Conservation (phyloP, 2,113 vertebrate species). For the Chlamydotis undulata region DNA sequence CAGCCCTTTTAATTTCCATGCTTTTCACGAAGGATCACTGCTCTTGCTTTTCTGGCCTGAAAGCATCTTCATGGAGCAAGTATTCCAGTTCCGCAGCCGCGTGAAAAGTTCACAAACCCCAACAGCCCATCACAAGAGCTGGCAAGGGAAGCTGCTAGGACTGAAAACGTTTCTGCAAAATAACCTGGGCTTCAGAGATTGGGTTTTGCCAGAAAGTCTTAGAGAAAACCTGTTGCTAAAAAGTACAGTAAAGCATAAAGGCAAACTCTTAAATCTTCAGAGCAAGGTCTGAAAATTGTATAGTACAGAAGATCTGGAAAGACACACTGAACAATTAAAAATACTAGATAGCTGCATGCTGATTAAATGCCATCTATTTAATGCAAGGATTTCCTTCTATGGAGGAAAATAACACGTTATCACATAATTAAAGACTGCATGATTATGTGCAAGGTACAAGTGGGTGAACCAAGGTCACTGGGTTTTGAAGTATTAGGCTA, state of each 20-base stretch:
- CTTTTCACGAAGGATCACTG: not conserved
- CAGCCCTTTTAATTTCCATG: not conserved
- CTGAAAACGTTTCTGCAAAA: not conserved
- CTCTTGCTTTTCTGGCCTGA: not conserved
- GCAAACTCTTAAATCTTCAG: not conserved
- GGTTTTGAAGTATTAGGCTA: slow-evolving; percentile 7
- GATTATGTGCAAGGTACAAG: not conserved
- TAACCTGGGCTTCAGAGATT: not conserved
- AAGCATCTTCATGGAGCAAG: not conserved
- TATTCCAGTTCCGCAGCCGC: not conserved
- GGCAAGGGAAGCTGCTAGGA: not conserved
- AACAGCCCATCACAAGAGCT: not conserved
- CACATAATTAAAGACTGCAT: not conserved
- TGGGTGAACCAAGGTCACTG: slow-evolving; percentile 40
- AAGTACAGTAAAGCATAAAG: not conserved
- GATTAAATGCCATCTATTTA: not conserved
- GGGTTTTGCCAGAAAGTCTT: not conserved
- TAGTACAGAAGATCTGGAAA: not conserved
- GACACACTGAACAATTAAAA: not conserved
- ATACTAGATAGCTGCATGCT: not conserved
- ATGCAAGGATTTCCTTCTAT: not conserved
- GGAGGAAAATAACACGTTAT: not conserved
- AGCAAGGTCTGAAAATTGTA: not conserved
- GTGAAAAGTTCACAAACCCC: not conserved
- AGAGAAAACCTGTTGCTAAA: not conserved